These are phyloP conservation scores for Anthopleura sola DNA, from an alignment of 64 coral and sea anemone species.

Conservation along the genomic window DNA sequence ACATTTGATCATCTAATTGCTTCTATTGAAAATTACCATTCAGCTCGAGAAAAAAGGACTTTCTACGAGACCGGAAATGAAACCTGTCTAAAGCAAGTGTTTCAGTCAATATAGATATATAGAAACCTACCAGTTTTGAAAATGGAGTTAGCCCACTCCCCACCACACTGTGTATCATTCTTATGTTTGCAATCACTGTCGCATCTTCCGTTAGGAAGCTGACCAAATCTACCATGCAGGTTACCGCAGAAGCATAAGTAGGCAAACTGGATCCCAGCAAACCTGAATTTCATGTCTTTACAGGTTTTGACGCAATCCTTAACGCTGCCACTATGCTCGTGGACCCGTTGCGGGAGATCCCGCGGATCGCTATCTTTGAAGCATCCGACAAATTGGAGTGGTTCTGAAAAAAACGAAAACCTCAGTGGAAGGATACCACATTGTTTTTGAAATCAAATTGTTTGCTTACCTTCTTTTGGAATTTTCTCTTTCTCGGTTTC, in stretches of 20 bases:
- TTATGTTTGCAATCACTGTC: constrained; percentile 63
- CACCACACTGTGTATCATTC: constrained; percentile 76
- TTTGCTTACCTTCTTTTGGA: neutral
- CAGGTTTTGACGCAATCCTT: constrained; percentile 70
- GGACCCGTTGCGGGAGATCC: constrained; percentile 79
- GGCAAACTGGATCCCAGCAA: constrained; percentile 81
- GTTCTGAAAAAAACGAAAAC: neutral
- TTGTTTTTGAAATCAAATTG: neutral
- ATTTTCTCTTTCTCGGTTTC: neutral
- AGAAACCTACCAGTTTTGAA: constrained; percentile 79
- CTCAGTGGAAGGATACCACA: neutral
- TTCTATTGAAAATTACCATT: too few relatives aligned
- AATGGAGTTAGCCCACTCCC: constrained; percentile 89
- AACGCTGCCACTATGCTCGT: constrained; percentile 62
- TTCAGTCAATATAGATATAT: too few relatives aligned
- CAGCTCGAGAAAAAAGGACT: too few relatives aligned
- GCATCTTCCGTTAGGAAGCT: constrained; percentile 76
- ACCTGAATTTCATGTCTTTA: constrained; percentile 76
- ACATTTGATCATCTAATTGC: too few relatives aligned
- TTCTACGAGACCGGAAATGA: too few relatives aligned
- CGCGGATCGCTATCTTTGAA: constrained; percentile 93
- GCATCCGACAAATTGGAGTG: constrained; percentile 71
- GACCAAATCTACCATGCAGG: constrained; percentile 71
- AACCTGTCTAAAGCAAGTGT: neutral
- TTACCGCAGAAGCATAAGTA: constrained; percentile 98